A percentile compares a stretch with the other conserved stretches of the same genome.
Conservation (phyloP, 2,888 invertebrate species). For the Drosophila neotestacea region DNA sequence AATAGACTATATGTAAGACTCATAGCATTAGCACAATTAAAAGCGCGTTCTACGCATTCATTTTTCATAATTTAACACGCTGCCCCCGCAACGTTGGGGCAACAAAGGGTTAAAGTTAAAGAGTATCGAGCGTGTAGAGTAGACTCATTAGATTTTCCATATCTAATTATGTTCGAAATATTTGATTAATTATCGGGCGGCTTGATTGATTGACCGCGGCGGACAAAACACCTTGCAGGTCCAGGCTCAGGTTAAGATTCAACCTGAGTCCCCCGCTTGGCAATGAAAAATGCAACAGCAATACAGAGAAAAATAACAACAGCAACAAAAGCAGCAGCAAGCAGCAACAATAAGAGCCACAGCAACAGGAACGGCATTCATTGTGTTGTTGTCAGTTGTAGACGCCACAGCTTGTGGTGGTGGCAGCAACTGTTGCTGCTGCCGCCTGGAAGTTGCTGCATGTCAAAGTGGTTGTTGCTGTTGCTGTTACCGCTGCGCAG, state of each 20-base stretch:
- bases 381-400: conserved; percentile 77
- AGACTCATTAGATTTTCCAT: conserved; percentile 79
- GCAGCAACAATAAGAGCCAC: conserved; percentile 20
- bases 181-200: conserved; percentile 78
- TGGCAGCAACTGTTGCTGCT: conserved; percentile 66
- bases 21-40: conserved; percentile 79
- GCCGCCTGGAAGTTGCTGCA: conserved; percentile 73
- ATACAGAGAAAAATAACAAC: conserved; percentile 38
- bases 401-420: conserved; percentile 78
- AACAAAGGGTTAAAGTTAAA: conserved; percentile 66
- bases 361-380: conserved; percentile 54
- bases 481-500: conserved; percentile 66
- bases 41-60: conserved; percentile 78
- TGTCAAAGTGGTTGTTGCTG: conserved; percentile 65
- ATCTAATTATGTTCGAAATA: conserved; percentile 78
- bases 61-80: conserved; percentile 82
- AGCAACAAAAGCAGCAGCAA: conserved; percentile 46
- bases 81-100: conserved; percentile 70
- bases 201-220: conserved; percentile 73
- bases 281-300: conserved; percentile 73
- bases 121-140: conserved; percentile 53
- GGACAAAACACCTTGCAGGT: conserved; percentile 61
- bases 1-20: conserved; percentile 17
- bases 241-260: conserved; percentile 19
- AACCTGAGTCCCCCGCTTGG: conserved; percentile 50